Evolutionary conservation across 2,797 vertebrate species (phyloP).

Genomic region (Centropyge bicolor): DNA sequence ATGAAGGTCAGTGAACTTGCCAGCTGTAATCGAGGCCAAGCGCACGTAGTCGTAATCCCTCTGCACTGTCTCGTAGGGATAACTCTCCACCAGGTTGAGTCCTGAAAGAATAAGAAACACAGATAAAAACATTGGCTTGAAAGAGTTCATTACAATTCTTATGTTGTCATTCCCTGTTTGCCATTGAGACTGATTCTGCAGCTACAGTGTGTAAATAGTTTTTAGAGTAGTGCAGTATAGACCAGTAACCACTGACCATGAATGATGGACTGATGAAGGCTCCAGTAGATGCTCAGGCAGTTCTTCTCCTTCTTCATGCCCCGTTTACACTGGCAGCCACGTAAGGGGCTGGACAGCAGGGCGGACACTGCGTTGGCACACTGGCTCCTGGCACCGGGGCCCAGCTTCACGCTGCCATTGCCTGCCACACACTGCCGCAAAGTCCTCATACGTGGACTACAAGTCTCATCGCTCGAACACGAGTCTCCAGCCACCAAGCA

Average conservation of each 20-base stretch:
- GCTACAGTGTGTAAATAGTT: background rate
- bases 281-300: conserved; percentile 96
- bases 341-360: conserved; percentile 91
- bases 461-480: conserved; percentile 91
- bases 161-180: conserved; percentile 21
- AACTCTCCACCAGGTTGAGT: conserved; percentile 91
- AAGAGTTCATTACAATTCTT: conserved; percentile 1
- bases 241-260: conserved; percentile 83
- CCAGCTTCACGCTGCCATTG: conserved; percentile 91
- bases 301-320: conserved; percentile 97
- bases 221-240: background rate
- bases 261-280: conserved; percentile 92
- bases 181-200: background rate
- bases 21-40: conserved; percentile 93
- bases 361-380: conserved; percentile 91
- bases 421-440: conserved; percentile 94
- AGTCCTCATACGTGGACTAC: conserved; percentile 92
- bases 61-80: conserved; percentile 90
- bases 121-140: conserved; percentile 14
- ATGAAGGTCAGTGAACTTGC: conserved; percentile 76
- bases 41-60: conserved; percentile 92
- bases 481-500: conserved; percentile 92
- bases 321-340: conserved; percentile 92
- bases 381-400: conserved; percentile 91
- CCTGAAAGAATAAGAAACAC: conserved; percentile 76